Evolutionary conservation across 2,113 vertebrate genomes (phyloP).

Genomic region (Loxodonta africana): DNA sequence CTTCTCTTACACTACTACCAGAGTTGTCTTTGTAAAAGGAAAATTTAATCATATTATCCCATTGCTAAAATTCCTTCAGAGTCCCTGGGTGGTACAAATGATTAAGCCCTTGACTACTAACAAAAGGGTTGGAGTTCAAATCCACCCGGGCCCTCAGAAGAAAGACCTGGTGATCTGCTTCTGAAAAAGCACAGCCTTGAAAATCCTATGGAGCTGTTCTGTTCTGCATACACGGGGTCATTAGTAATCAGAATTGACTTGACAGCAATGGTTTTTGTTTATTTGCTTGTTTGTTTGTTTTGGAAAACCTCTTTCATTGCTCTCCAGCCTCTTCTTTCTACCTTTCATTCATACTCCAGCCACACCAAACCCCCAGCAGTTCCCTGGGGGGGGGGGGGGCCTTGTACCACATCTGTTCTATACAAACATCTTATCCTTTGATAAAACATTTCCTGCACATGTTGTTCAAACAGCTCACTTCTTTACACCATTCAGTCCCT

Average conservation of each 20-base stretch:
- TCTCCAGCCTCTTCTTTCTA: neutral
- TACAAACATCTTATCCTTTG: neutral
- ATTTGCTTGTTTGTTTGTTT: neutral
- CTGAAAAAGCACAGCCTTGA: neutral
- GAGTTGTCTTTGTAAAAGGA: neutral
- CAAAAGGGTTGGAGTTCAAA: neutral
- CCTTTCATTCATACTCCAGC: neutral
- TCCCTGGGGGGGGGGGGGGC: accelerated
- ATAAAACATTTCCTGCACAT: neutral
- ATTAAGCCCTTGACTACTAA: neutral
- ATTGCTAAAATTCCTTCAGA: neutral
- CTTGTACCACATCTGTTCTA: neutral
- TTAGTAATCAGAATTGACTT: neutral
- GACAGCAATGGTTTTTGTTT: neutral
- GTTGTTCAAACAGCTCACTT: neutral
- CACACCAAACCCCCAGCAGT: accelerated
- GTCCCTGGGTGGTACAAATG: neutral
- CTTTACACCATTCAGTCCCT: neutral
- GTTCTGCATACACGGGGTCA: neutral
- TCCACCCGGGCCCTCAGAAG: neutral
- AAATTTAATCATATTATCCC: neutral
- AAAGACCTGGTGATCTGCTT: neutral
- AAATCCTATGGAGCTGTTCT: neutral
- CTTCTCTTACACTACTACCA: neutral
- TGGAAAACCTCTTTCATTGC: neutral